phyloP scores from a whole-genome alignment of 2,113 vertebrate species.

The Halichoerus grypus region DNA sequence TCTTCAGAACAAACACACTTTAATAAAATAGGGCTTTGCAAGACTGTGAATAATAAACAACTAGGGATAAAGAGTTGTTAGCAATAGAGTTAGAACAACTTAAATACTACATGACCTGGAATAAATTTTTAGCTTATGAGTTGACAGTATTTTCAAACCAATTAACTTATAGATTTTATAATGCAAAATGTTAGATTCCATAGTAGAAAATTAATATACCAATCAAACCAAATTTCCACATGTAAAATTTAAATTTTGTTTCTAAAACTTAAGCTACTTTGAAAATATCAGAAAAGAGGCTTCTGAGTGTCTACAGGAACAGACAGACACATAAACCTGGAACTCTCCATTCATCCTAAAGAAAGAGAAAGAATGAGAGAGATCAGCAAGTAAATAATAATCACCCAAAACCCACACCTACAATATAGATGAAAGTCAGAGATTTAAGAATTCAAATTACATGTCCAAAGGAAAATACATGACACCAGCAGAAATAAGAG shows the following conservation, averaged over 20 bases:
- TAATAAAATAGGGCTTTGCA: neutral
- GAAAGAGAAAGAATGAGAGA: neutral
- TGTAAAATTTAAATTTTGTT: neutral
- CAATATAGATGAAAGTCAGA: neutral
- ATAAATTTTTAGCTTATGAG: neutral
- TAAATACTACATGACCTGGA: neutral
- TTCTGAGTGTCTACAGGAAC: neutral
- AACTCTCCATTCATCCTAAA: neutral
- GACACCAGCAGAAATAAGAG: neutral
- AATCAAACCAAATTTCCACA: neutral
- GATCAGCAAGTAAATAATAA: neutral
- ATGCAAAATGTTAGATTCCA: neutral
- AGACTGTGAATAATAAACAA: neutral
- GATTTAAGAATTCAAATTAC: slow-evolving; percentile 6
- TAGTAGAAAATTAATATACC: neutral
- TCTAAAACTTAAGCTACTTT: slow-evolving; percentile 26
- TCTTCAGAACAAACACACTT: neutral
- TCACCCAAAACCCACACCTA: neutral
- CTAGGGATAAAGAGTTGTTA: neutral
- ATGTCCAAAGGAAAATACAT: neutral
- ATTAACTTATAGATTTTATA: neutral
- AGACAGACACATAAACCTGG: neutral
- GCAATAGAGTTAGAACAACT: neutral
- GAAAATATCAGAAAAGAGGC: neutral
- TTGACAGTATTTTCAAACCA: neutral